phyloP scores from a whole-genome alignment of 2,113 vertebrate species.

The Merops nubicus region DNA sequence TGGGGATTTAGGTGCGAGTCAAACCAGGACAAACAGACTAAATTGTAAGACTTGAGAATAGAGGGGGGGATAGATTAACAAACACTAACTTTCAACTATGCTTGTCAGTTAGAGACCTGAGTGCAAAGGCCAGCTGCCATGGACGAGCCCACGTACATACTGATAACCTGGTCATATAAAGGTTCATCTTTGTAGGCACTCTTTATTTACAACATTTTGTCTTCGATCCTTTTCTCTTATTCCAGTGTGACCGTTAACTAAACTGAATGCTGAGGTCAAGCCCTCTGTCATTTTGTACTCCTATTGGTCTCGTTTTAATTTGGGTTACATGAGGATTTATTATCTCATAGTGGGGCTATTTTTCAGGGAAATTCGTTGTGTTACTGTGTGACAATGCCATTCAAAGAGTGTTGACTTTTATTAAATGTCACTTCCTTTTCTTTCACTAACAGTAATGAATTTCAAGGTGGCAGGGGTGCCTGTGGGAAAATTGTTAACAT shows the following conservation, averaged over 20 bases:
- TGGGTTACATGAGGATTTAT: not conserved
- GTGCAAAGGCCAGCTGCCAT: not conserved
- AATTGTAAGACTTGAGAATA: not conserved
- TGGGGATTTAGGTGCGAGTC: fast-evolving
- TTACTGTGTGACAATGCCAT: not conserved
- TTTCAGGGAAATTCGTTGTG: not conserved
- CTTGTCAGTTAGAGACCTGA: not conserved
- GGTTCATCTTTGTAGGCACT: fast-evolving
- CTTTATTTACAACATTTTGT: not conserved
- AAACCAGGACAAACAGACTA: not conserved
- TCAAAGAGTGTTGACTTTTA: not conserved
- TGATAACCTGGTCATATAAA: not conserved
- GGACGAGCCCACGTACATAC: not conserved
- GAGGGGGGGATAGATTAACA: not conserved
- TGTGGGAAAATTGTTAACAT: not conserved
- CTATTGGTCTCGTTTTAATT: not conserved
- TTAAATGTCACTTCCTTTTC: not conserved
- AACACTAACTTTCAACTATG: not conserved
- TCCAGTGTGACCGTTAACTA: not conserved
- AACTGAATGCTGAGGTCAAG: not conserved
- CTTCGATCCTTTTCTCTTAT: not conserved
- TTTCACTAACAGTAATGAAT: not conserved
- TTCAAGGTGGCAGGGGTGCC: not conserved
- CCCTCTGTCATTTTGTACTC: not conserved
- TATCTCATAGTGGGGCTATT: not conserved